These are phyloP conservation scores for Tragelaphus imberbis DNA, from an alignment of 2,113 vertebrate genomes.

Conservation along the genomic window DNA sequence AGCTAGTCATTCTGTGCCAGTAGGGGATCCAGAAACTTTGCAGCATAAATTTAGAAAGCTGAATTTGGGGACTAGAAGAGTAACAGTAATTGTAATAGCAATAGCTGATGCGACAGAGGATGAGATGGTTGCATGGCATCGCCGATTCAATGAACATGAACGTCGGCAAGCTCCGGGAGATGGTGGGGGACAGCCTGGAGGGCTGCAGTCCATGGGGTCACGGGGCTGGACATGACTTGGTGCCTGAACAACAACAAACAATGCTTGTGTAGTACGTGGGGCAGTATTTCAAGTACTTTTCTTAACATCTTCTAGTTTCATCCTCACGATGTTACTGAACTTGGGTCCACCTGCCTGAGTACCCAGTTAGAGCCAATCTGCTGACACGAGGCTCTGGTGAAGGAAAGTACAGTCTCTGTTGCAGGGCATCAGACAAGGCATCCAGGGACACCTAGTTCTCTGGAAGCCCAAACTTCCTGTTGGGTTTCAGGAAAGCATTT, in stretches of 20 bases:
- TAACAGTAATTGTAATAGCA: neutral
- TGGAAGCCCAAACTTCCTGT: neutral
- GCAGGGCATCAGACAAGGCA: neutral
- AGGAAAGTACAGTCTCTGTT: neutral
- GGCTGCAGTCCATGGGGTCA: neutral
- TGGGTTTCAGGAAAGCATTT: neutral
- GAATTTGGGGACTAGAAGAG: neutral
- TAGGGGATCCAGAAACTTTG: neutral
- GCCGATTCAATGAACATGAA: accelerated
- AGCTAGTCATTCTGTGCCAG: neutral
- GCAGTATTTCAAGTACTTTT: neutral
- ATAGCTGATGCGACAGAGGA: neutral
- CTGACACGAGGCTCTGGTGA: neutral
- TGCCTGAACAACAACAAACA: neutral
- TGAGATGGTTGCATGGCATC: neutral
- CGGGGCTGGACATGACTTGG: neutral
- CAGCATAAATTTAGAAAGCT: neutral
- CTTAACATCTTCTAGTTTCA: neutral
- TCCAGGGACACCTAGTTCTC: neutral
- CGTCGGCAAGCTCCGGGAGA: neutral
- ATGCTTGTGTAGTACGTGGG: neutral
- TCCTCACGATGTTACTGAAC: neutral
- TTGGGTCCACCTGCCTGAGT: neutral
- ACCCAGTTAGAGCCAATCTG: neutral
- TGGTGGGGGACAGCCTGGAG: neutral